Percentiles rank a stretch among this genome's conserved stretches.
Evolutionary conservation across 2,113 vertebrate genomes (phyloP).

Genomic region (Natator depressus): DNA sequence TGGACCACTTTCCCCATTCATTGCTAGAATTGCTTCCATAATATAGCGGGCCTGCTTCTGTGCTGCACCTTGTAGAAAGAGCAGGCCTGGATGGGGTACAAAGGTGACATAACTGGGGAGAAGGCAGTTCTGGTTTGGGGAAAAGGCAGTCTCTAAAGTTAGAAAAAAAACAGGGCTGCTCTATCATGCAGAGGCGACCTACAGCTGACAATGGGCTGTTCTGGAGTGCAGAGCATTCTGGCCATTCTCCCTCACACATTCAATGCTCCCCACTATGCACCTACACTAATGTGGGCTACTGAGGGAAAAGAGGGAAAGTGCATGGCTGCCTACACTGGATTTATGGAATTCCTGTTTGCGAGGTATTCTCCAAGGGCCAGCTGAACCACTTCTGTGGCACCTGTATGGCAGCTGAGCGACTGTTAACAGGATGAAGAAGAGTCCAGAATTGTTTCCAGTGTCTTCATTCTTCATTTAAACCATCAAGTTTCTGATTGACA

Average conservation of each 20-base stretch:
- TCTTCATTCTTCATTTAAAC: background rate
- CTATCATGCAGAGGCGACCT: background rate
- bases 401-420: background rate
- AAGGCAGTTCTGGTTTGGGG: background rate
- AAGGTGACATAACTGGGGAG: background rate
- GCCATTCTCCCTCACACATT: background rate
- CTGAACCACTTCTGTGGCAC: background rate
- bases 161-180: background rate
- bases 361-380: background rate
- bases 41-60: rapidly evolving
- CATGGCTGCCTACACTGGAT: background rate
- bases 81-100: background rate
- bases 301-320: background rate
- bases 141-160: background rate
- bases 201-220: background rate
- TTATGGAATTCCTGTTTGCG: background rate
- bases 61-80: background rate
- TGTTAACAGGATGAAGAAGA: background rate
- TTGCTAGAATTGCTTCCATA: background rate
- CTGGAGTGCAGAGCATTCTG: background rate
- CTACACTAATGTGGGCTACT: background rate
- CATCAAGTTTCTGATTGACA: background rate
- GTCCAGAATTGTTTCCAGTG: background rate
- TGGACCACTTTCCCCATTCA: rapidly evolving
- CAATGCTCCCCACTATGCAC: background rate